Base-by-base conservation (phyloP, 1,140 invertebrate species). In the Ganaspis sp. region DNA sequence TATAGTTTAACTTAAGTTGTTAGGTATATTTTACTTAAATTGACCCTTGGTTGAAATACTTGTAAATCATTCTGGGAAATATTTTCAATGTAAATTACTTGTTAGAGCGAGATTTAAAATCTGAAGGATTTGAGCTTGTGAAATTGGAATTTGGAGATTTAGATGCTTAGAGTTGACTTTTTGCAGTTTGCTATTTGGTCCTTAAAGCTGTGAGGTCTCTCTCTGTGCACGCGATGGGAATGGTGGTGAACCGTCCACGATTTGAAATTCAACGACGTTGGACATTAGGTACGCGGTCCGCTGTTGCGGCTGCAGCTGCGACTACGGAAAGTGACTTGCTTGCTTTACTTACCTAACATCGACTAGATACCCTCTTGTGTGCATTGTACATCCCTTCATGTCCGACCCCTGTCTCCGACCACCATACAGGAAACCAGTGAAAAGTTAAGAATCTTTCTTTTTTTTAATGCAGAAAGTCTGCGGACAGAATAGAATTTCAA, bases 231-330 rank as follows among this genome's bases (percentile, higher is more conserved):
- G 45, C 54, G 53, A 53, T 58, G 69, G 53, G 37, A 70, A 38
- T 45, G 53, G 74, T 69, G 76, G 78, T 74, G 53, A 75, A 75
- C 72, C 81, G 70, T 58, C 45, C 76, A 75, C 82, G 76, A 87
- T 87, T 87, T 87, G 84, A 87, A 87, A 87, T 87, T 87, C 84
- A 86, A 87, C 82, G 81, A 85, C 73, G 81, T 79, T 77, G 81
- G 84, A 87, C 84, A 84, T 84, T 86, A 86, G 82, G 76, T 79
- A 72, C 78, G 73, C 9, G 73, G 54, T 77, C 77, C 80, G 75
- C 70, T 78, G 75, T 34, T 64, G 76, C 70, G 78, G 78, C 80
- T 81, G 78, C 80, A 85, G 79, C 81, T 83, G 81, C 81, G 79
- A 83, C 79, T 82, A 64, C 75, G 78, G 78, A 53, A 49, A 74